Percentiles rank a stretch among this genome's conserved stretches.
phyloP scores from a whole-genome alignment of 2,113 vertebrate genomes.

The Gulo gulo region DNA sequence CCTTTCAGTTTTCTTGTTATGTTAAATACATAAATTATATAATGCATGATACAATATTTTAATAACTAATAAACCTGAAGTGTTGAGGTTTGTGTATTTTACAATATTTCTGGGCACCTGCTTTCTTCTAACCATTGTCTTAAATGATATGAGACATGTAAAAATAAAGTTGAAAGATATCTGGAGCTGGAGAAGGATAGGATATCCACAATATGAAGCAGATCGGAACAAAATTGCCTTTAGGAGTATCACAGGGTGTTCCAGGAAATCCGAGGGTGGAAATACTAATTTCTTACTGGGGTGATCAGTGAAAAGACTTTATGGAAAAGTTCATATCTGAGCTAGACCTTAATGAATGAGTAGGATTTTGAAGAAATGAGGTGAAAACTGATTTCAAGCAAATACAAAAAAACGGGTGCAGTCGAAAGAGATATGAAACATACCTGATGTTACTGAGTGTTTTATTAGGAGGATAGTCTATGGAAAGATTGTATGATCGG shows the following conservation, averaged over 20 bases:
- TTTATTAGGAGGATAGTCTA: background rate
- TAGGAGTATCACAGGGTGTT: background rate
- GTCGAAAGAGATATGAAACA: background rate
- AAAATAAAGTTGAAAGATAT: background rate
- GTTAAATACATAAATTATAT: background rate
- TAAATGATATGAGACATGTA: background rate
- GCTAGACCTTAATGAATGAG: background rate
- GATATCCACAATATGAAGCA: background rate
- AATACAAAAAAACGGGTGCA: background rate
- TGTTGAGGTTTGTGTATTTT: background rate
- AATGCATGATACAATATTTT: background rate
- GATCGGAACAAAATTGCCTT: background rate
- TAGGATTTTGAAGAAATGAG: background rate
- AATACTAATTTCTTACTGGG: background rate
- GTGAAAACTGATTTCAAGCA: background rate
- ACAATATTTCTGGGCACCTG: background rate
- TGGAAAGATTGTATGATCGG: background rate
- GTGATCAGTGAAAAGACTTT: background rate
- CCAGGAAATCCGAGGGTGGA: fast-evolving
- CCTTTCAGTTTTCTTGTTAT: background rate
- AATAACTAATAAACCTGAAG: background rate
- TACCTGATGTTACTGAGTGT: background rate
- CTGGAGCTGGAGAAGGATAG: background rate
- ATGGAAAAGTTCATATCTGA: background rate
- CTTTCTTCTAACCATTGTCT: background rate